Evolutionary conservation across 2,888 invertebrate species (phyloP), one percentile per base, ranked within the genome.

Genomic region (Lithosia quadra): DNA sequence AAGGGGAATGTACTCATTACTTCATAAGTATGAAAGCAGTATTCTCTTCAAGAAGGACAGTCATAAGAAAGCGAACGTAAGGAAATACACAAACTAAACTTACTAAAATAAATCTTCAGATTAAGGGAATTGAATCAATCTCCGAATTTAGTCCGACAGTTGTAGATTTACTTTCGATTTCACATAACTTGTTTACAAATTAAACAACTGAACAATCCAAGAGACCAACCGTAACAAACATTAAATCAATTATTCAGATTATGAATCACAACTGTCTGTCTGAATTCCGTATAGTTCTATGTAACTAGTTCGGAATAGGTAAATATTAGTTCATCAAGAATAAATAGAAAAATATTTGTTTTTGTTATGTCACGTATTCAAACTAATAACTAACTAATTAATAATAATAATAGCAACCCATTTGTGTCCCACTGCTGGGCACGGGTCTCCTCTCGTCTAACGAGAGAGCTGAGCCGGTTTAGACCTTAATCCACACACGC

Each of bases 221-320:
- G 49, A 49, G 36, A 53, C 67, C 63, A 66, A 76, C 60, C 58
- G 67, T 69, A 15, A 28, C 36, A 56, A 39, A 65, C 28, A 60
- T 53, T 36, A 9, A 49, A 49, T n/a, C n/a, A 49, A 49, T 49
- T 49, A 49, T 49, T 49, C 49, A 49, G 18, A 49, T 49, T n/a
- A n/a, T n/a, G 9, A 49, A 49, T 49, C 49, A 49, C n/a, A 18
- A n/a, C n/a, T 49, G n/a, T n/a, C 49, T 49, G n/a, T 7, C 0
- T 2, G n/a, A 49, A 49, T n/a, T 8, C 18, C n/a, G 49, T 49
- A 49, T 18, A 49, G 49, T 49, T n/a, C n/a, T 49, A 2, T n/a
- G 8, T 49, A n/a, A n/a, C 49, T 49, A 49, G 49, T 49, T 49
- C 9, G n/a, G 8, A 49, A 49, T 9, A 49, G n/a, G n/a, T 49